phyloP scores from a whole-genome alignment of 2,797 vertebrate species.

The Diplodus sargus region DNA sequence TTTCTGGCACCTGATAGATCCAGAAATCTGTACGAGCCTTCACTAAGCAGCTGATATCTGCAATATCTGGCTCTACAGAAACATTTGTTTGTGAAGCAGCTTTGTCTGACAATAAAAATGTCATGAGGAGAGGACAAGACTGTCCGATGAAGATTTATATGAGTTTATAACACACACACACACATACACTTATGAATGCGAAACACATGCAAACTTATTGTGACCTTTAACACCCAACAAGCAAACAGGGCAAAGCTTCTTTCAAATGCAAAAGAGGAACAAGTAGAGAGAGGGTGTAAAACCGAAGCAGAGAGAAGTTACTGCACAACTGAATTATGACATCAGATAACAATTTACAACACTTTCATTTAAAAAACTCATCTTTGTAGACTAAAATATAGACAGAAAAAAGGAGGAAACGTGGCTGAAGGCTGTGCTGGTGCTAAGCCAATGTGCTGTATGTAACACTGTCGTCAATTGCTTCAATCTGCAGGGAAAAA shows the following conservation, averaged over 20 bases:
- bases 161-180: neutral
- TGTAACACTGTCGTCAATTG: conserved; percentile 4
- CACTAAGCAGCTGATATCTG: too few relatives aligned
- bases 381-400: neutral
- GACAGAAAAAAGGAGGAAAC: neutral
- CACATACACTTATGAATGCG: neutral
- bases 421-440: neutral
- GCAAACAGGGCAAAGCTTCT: neutral
- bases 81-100: too few relatives aligned
- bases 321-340: neutral
- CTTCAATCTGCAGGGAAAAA: conserved; percentile 21
- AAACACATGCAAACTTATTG: neutral
- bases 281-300: neutral
- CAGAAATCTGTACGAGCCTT: too few relatives aligned
- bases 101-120: too few relatives aligned
- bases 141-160: neutral
- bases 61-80: too few relatives aligned
- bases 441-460: conserved; percentile 15
- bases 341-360: neutral
- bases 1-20: too few relatives aligned
- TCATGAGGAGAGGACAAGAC: too few relatives aligned
- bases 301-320: neutral
- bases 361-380: too few relatives aligned
- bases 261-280: neutral
- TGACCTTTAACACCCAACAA: neutral